phyloP scores from a whole-genome alignment of 2,113 vertebrate genomes.

The Marmota monax region DNA sequence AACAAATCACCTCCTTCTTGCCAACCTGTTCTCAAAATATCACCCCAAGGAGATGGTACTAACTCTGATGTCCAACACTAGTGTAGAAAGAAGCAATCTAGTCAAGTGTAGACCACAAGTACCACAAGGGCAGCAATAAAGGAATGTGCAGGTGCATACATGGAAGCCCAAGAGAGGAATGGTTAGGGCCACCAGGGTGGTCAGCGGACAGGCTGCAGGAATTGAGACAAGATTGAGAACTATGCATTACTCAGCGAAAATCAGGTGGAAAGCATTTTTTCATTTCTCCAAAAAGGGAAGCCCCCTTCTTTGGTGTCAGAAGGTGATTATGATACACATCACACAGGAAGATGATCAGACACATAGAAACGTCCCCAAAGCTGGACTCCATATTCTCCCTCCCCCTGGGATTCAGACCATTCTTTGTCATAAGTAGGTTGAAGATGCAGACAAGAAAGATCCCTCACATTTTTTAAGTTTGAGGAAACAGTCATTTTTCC shows the following conservation, averaged over 20 bases:
- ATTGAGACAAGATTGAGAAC: not conserved
- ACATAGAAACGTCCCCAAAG: not conserved
- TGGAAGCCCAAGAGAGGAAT: rapidly evolving
- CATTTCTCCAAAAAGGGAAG: not conserved
- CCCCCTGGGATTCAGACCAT: not conserved
- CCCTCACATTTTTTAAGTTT: not conserved
- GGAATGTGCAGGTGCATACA: rapidly evolving
- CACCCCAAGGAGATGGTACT: not conserved
- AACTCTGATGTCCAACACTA: not conserved
- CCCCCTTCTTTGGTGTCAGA: not conserved
- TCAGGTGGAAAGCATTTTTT: not conserved
- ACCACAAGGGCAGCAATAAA: not conserved
- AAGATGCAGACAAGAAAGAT: not conserved
- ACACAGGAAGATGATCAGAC: not conserved
- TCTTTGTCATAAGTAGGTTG: not conserved
- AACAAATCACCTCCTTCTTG: not conserved
- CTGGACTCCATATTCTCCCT: not conserved
- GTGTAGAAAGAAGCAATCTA: not conserved
- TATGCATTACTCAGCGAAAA: not conserved
- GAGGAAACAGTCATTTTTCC: not conserved
- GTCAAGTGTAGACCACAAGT: not conserved
- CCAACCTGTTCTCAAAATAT: not conserved
- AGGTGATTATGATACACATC: not conserved
- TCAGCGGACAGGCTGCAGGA: not conserved
- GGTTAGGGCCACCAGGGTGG: no score